Base-by-base conservation (phyloP, 2,888 invertebrate species). In the Agrotis clavis region DNA sequence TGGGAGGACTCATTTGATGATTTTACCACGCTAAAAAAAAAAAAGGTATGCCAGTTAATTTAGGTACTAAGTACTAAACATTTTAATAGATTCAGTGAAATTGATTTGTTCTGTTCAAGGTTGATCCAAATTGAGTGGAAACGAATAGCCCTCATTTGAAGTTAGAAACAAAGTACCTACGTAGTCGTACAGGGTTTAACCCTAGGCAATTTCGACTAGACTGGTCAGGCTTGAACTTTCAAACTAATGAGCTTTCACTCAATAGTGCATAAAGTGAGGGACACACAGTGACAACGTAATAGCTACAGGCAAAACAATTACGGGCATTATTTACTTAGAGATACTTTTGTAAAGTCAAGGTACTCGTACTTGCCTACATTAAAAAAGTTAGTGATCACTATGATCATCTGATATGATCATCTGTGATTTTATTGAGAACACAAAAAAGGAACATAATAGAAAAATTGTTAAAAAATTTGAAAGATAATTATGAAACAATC, bases 61-160 rank as follows among this genome's bases (percentile, higher is more conserved):
- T 21, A 59, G n/a, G n/a, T n/a, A n/a, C n/a, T n/a, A n/a, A n/a
- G 45, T 71, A n/a, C 60, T 82, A 50, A 80, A 78, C 78, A 80
- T 69, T 79, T 66, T 21, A 69, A 67, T 64, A 50, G n/a, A 60
- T 48, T 65, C 50, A 53, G 18, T 78, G 57, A 60, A 69, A 80
- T 80, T 80, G 82, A 82, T 80, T 80, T 67, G 69, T 78, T 78
- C 78, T 53, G 64, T 78, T 78, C 67, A 78, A 82, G 79, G 64
- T 61, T 64, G 25, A 45, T 62, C 19, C 3, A 47, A 81, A 76
- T 45, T 54, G 48, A 16, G 51, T 56, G 4, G 35, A 60, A 54
- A 66, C 53, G 13, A 67, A 66, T 67, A 35, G 35, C 53, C 21
- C 45, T 54, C n/a, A 64, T 56, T 65, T 14, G 21, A 21, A 71